Conservation (phyloP, 1,140 invertebrate genomes). For the Heliconius nattereri region DNA sequence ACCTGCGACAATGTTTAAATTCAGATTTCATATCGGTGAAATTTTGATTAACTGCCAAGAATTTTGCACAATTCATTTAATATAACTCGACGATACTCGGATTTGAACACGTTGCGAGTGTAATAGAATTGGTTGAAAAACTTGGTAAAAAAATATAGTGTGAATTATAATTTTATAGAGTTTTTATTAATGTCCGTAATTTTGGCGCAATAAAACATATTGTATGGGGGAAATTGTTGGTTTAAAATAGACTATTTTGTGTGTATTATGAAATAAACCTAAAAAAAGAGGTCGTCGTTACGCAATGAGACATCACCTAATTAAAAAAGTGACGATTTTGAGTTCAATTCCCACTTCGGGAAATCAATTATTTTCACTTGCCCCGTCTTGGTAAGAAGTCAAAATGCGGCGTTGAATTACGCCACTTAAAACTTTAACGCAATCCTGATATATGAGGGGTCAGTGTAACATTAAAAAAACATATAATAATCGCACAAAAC, state of each 20-base stretch:
- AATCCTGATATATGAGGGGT: too few relatives aligned
- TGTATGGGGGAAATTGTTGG: neutral
- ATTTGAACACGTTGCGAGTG: neutral
- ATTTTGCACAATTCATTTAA: conserved; percentile 16
- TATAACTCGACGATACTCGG: neutral
- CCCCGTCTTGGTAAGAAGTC: too few relatives aligned
- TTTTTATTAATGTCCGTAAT: neutral
- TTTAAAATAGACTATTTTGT: neutral
- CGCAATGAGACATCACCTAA: too few relatives aligned
- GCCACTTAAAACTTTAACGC: too few relatives aligned
- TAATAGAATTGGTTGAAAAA: neutral
- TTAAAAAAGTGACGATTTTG: too few relatives aligned
- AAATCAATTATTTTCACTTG: too few relatives aligned
- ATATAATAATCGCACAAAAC: neutral
- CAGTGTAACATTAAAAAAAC: too few relatives aligned
- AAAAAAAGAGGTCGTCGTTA: too few relatives aligned
- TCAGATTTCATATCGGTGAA: conserved; percentile 33
- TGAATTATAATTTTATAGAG: neutral
- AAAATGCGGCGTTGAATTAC: too few relatives aligned
- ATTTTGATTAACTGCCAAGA: conserved; percentile 26
- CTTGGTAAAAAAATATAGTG: neutral
- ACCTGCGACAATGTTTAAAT: conserved; percentile 36
- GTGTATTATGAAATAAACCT: too few relatives aligned
- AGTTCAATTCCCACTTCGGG: too few relatives aligned
- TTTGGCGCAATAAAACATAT: neutral